A percentile compares a stretch with the other conserved stretches of the same genome.
Conservation (phyloP, 2,797 vertebrate genomes). For the Crocodylus rhombifer region DNA sequence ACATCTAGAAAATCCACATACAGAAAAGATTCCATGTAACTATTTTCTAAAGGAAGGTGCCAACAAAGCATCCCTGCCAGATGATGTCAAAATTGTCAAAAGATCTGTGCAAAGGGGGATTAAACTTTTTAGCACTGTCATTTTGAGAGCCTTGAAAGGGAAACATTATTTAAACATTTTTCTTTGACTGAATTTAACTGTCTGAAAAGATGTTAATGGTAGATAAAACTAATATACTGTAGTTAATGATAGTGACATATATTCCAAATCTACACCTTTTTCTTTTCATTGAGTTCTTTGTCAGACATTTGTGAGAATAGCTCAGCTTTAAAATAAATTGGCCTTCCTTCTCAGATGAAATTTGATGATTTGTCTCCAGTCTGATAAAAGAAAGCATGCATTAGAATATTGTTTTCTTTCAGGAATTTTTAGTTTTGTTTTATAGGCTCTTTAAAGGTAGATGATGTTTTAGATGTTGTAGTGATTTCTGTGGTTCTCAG, state of each 20-base stretch:
- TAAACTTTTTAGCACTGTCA: conserved; percentile 69
- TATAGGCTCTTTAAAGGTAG: conserved; percentile 51
- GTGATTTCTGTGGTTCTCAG: conserved; percentile 43
- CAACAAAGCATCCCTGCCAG: conserved; percentile 56
- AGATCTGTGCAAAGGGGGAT: conserved; percentile 49
- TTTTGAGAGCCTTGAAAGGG: conserved; percentile 63
- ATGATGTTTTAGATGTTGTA: conserved; percentile 59
- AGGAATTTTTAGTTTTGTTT: conserved; percentile 50
- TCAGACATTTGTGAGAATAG: conserved; percentile 42
- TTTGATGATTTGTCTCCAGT: conserved; percentile 51
- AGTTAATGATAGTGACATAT: conserved; percentile 40
- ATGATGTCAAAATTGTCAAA: conserved; percentile 63
- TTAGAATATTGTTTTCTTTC: conserved; percentile 51
- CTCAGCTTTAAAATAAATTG: conserved; percentile 23
- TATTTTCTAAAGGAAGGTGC: conserved; percentile 73
- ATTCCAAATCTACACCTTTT: conserved; percentile 29
- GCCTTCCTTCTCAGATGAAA: conserved; percentile 39
- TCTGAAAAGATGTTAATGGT: conserved; percentile 43
- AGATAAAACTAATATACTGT: conserved; percentile 49
- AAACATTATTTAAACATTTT: conserved; percentile 41
- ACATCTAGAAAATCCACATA: conserved; percentile 44
- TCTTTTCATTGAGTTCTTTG: neutral
- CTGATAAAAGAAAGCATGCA: conserved; percentile 49
- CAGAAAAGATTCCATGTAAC: conserved; percentile 58
- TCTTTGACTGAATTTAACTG: conserved; percentile 28